phyloP scores from a whole-genome alignment of 2,888 invertebrate species.

The Brachylomia viminalis region DNA sequence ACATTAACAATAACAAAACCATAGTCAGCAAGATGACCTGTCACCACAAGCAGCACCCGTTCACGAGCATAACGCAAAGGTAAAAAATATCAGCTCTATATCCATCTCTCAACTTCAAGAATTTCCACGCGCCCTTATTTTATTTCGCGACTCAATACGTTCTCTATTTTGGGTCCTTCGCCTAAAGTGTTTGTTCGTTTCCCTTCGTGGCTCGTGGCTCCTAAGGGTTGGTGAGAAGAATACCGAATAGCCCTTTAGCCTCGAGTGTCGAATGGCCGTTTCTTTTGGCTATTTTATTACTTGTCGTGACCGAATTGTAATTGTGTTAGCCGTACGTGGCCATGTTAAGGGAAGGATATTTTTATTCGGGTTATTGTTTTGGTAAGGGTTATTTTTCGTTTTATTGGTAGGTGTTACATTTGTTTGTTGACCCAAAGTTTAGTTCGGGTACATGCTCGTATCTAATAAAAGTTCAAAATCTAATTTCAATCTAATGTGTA shows the following conservation, averaged over 20 bases:
- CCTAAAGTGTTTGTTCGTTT: constrained; percentile 86
- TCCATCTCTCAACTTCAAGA: constrained; percentile 67
- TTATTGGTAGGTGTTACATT: background rate
- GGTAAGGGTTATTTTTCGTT: constrained; percentile 22
- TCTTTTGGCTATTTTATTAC: constrained; percentile 88
- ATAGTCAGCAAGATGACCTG: too few species aligned
- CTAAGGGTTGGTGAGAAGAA: constrained; percentile 86
- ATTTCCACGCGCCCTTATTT: constrained; percentile 86
- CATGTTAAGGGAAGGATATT: constrained; percentile 40
- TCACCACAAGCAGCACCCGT: too few species aligned
- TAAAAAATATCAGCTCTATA: constrained; percentile 72
- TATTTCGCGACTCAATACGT: constrained; percentile 90
- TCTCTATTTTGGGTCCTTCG: constrained; percentile 84
- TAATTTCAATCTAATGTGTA: background rate
- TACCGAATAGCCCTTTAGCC: constrained; percentile 84
- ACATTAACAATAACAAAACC: too few species aligned
- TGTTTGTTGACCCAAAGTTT: background rate
- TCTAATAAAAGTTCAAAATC: background rate
- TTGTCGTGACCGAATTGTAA: constrained; percentile 85
- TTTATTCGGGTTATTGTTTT: constrained; percentile 45
- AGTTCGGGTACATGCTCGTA: background rate
- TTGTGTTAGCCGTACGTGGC: constrained; percentile 76
- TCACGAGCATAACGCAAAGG: too few species aligned
- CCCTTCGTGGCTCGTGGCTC: constrained; percentile 77
- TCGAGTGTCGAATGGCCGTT: constrained; percentile 85